Evolutionary conservation across 2,888 invertebrate species (phyloP), one percentile per base, ranked within the genome.

Genomic region (Morpho achilles): DNA sequence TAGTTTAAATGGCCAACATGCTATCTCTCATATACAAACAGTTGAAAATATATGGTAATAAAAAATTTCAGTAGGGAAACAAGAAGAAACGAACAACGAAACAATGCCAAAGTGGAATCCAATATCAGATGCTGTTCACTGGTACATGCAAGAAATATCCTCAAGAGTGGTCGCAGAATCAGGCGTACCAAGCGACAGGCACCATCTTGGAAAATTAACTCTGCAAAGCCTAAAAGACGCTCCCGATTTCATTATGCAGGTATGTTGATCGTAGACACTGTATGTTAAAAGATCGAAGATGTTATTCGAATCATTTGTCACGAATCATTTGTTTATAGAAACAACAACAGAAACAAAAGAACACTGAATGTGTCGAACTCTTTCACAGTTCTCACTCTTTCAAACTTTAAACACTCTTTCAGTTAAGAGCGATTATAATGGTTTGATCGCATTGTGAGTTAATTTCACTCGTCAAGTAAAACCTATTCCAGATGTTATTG

Each of bases 181-280:
- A 39, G 71, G 74, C 0, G 69, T 62, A 10, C 69, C 74, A 0
- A 56, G 63, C 1, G 75, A 75, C 56, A 60, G 69, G 52, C 67
- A 63, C 52, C 75, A 75, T 44, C 60, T 72, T 16, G 74, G 75
- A 7, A 76, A 76, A 56, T 47, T 76, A 0, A 66, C 66, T 40
- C 39, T 74, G 51, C 69, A 67, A 16, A 61, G 69, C 23, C 56
- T 74, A 2, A 64, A 57, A 56, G 71, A 72, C 53, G 69, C 67
- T 0, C 73, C 69, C 0, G 68, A 74, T n/a, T 66, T 64, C n/a
- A 58, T 80, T 0, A 55, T 76, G 40, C 82, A 82, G 74, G 82
- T 80, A 55, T 8, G 39, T 32, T 41, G 9, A 50, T 6, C n/a
- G 10, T 10, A 39, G 40, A 39, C 40, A 9, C n/a, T 23, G 10